Percentiles rank a stretch among this genome's conserved stretches.
Conservation (phyloP, 2,888 invertebrate species). For the Meteorus colon region DNA sequence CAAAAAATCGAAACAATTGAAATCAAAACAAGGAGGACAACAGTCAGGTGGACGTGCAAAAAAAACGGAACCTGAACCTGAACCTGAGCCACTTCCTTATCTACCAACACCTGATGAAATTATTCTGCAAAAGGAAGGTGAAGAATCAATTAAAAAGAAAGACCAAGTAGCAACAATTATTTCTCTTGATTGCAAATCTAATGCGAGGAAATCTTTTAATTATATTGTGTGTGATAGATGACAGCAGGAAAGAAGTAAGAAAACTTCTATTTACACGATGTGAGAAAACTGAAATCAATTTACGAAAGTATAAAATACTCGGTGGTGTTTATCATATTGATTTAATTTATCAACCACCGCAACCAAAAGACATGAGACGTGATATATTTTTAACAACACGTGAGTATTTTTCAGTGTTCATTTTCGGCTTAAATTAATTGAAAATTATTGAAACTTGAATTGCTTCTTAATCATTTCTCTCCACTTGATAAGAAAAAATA, state of each 20-base stretch:
- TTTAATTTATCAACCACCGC: slow-evolving; percentile 84
- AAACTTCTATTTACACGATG: slow-evolving; percentile 63
- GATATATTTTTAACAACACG: slow-evolving; percentile 76
- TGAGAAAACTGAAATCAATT: slow-evolving; percentile 77
- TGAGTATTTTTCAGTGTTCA: slow-evolving; percentile 68
- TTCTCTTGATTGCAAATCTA: too few species aligned
- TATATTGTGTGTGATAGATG: slow-evolving; percentile 69
- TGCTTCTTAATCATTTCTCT: too few species aligned
- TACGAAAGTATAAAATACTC: slow-evolving; percentile 83
- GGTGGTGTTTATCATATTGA: slow-evolving; percentile 86
- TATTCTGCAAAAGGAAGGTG: slow-evolving; percentile 61
- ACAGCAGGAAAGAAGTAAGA: slow-evolving; percentile 58
- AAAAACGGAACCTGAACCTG: slow-evolving; percentile 72
- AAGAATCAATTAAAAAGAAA: not conserved
- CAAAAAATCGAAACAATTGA: slow-evolving; percentile 49
- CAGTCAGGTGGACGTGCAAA: slow-evolving; percentile 41
- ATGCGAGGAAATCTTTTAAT: not conserved
- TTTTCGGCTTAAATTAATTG: not conserved
- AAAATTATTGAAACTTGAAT: not conserved
- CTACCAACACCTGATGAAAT: slow-evolving; percentile 64
- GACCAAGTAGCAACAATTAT: not conserved
- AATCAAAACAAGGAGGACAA: slow-evolving; percentile 43
- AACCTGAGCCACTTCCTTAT: slow-evolving; percentile 71
- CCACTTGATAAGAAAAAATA: too few species aligned
- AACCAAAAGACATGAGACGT: slow-evolving; percentile 78